These are phyloP conservation scores for Mesoligia furuncula DNA, from an alignment of 2,888 invertebrate species.

Conservation along the genomic window DNA sequence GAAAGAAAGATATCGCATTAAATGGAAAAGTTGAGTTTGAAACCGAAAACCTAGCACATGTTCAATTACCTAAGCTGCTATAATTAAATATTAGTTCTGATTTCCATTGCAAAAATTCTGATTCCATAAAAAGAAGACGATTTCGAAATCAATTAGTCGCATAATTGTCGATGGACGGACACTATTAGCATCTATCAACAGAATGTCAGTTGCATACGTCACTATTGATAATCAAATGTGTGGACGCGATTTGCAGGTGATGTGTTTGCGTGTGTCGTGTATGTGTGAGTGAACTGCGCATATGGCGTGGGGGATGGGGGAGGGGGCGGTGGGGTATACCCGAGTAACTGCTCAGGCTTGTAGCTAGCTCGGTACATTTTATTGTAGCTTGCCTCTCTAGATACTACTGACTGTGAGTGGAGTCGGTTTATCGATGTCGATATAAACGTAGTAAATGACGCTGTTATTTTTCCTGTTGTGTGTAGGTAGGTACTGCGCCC, in stretches of 20 bases:
- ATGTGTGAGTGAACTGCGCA: constrained; percentile 84
- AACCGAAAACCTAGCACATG: not conserved
- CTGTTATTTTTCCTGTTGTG: constrained; percentile 79
- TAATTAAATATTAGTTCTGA: not conserved
- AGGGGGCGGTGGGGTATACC: constrained; percentile 73
- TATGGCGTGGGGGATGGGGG: constrained; percentile 76
- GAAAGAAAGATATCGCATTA: not conserved
- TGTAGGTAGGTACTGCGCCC: constrained; percentile 60
- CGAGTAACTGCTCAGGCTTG: constrained; percentile 89
- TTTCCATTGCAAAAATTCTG: not conserved
- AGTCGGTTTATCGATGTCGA: constrained; percentile 86
- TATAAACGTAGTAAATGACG: constrained; percentile 80
- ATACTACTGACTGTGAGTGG: constrained; percentile 83
- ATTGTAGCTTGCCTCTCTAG: constrained; percentile 89
- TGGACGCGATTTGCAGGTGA: constrained; percentile 79
- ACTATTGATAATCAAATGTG: constrained; percentile 77
- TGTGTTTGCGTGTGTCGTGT: constrained; percentile 68
- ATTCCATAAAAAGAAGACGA: not conserved
- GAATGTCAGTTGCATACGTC: constrained; percentile 81
- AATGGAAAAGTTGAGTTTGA: not conserved
- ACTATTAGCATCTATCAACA: constrained; percentile 78
- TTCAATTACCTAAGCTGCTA: too few relatives aligned
- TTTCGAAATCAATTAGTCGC: constrained; percentile 76
- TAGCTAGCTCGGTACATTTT: constrained; percentile 90
- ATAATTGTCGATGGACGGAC: constrained; percentile 71